Evolutionary conservation across 1,140 invertebrate species (phyloP), one percentile per base, ranked within the genome.

Genomic region (Kradibia gibbosae): DNA sequence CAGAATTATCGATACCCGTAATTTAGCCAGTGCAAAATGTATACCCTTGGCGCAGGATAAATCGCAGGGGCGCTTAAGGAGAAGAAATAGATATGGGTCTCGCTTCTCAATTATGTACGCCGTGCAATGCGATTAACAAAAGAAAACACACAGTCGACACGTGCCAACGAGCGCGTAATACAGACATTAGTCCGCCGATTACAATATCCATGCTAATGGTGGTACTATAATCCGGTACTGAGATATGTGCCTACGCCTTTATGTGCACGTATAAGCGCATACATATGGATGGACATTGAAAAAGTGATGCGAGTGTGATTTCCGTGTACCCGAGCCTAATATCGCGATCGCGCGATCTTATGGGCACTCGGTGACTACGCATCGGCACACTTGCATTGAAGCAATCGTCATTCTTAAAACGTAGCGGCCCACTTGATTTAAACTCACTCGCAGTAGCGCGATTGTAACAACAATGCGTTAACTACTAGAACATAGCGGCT

Each of bases 181-280:
- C 67, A 72, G 78, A 60, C 53, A 67, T 73, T 70, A 53, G 62
- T 34, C 20, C 2, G 31, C 34, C 57, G 62, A 81, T 76, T 81
- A 70, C 57, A 76, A 81, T 70, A 76, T 70, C 60, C 60, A 7
- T 28, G 80, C 72, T 81, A 81, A 81, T 67, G 76, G n/a, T 60
- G 55, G 76, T 76, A 81, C 45, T 60, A 73, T 74, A 80, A 80
- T 80, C 72, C 67, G 39, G 15, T 11, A 53, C 50, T 48, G 17
- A 11, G 50, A 22, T 17, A 53, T 7, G 45, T 48, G 45, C 8
- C 45, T 7, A 48, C n/a, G n/a, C n/a, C n/a, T n/a, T n/a, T n/a
- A n/a, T n/a, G n/a, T n/a, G n/a, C n/a, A n/a, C n/a, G n/a, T n/a
- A n/a, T n/a, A n/a, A n/a, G n/a, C n/a, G n/a, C n/a, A n/a, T n/a